Evolutionary conservation across 2,797 vertebrate genomes (phyloP).

Genomic region (Eulemur coronatus): DNA sequence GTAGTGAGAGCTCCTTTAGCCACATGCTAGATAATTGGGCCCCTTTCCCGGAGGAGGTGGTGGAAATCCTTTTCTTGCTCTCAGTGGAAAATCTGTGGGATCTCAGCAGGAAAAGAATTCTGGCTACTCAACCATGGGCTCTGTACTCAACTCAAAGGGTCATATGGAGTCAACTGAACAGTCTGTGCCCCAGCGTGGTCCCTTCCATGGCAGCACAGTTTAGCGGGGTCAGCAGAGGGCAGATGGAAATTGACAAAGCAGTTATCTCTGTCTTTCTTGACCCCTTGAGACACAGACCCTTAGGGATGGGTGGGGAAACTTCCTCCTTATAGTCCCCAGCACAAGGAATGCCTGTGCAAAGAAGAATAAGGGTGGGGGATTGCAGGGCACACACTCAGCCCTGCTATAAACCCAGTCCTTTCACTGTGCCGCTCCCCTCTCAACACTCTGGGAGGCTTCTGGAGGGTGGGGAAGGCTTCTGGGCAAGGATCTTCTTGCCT

Average conservation of each 20-base stretch:
- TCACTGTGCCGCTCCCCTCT: background rate
- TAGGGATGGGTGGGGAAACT: background rate
- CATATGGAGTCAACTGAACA: background rate
- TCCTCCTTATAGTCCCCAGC: background rate
- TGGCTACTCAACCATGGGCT: background rate
- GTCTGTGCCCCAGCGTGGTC: background rate
- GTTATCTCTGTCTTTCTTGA: background rate
- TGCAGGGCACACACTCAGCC: background rate
- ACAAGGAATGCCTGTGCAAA: background rate
- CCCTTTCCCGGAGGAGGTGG: background rate
- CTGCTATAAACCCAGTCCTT: background rate
- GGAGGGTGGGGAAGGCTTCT: background rate
- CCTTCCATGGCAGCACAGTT: background rate
- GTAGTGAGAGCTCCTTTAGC: background rate
- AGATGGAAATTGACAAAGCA: background rate
- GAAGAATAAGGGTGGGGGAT: background rate
- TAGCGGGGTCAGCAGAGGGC: background rate
- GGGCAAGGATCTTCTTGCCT: background rate
- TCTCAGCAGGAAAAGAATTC: constrained; percentile 4
- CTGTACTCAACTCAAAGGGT: constrained; percentile 2
- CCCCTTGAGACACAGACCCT: background rate
- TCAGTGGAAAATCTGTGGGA: background rate
- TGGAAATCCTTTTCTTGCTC: background rate
- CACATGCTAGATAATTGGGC: background rate
- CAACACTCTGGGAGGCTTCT: background rate